phyloP scores from a whole-genome alignment of 2,888 invertebrate species.

The Empis stercorea region DNA sequence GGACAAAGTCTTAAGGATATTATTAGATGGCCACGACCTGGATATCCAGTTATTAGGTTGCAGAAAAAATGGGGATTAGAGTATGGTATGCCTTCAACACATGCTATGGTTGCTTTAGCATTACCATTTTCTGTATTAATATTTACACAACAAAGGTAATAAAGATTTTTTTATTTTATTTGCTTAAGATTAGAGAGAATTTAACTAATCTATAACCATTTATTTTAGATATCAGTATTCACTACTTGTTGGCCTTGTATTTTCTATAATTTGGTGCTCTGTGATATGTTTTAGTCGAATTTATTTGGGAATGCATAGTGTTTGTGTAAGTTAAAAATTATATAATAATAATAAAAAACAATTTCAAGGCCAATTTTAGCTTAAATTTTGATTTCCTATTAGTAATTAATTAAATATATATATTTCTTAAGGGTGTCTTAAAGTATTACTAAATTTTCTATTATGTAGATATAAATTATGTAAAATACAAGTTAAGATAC shows the following conservation, averaged over 20 bases:
- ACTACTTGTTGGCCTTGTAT: constrained; percentile 41
- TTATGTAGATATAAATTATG: no score
- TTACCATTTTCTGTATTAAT: constrained; percentile 76
- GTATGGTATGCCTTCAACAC: constrained; percentile 92
- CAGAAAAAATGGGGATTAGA: constrained; percentile 83
- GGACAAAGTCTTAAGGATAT: constrained; percentile 84
- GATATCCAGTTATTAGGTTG: constrained; percentile 68
- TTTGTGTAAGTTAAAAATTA: constrained; percentile 50
- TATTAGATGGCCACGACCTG: constrained; percentile 74
- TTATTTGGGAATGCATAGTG: constrained; percentile 88
- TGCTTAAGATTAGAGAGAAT: no score
- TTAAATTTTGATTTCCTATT: no score
- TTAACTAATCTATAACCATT: neutral
- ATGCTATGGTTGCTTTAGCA: constrained; percentile 81
- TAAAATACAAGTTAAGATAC: no score
- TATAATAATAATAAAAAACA: no score
- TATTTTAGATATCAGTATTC: constrained; percentile 56
- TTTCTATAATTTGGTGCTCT: constrained; percentile 55
- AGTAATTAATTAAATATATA: no score
- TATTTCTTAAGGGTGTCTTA: no score
- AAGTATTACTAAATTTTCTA: no score
- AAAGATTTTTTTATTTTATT: neutral
- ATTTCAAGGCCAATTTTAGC: no score
- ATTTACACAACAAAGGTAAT: constrained; percentile 52
- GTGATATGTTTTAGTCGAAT: constrained; percentile 73